Base-by-base conservation (phyloP, 2,888 invertebrate species). In the Apamea crenata region DNA sequence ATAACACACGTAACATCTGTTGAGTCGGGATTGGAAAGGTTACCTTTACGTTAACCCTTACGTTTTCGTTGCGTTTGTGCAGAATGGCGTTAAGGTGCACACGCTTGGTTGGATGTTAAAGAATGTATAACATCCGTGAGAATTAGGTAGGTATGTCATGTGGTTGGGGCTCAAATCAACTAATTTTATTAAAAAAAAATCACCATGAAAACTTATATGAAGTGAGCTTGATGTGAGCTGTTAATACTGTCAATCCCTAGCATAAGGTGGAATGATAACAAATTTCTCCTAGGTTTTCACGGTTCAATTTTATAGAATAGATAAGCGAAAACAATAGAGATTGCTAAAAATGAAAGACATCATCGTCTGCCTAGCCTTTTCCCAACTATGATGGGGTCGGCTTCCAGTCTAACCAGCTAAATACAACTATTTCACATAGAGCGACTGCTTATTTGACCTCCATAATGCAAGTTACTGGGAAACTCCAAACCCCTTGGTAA, bases 1-100 rank as follows among this genome's bases (percentile, higher is more conserved):
- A 85, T 85, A 87, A 87, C 85, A 63, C 75, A 84, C 74, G 84
- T 87, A 75, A 75, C 84, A 87, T 85, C 88, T 84, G 84, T 85
- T 72, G 74, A 85, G 74, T 66, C 32, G n/a, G 81, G 75, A 70
- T 75, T 85, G 67, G 59, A 85, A 87, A 87, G 85, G 81, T 85
- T 78, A 69, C 68, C 25, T 84, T 83, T 47, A 73, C 72, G 68
- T 29, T 56, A 50, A 65, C 86, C 86, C 50, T 65, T 67, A 76
- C 44, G 59, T 82, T 68, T 67, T 59, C 53, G 66, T 7, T 56
- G 59, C 61, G 69, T 73, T 82, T 77, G 59, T 66, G 72, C 73
- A 69, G 44, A 73, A 61, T 25, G n/a, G 65, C 61, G 78, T 36
- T 32, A 71, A 59, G 44, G 36, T 66, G 56, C 18, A 63, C 25